Evolutionary conservation across 2,797 vertebrate genomes (phyloP).

Genomic region (Chaenodraco wilsoni): DNA sequence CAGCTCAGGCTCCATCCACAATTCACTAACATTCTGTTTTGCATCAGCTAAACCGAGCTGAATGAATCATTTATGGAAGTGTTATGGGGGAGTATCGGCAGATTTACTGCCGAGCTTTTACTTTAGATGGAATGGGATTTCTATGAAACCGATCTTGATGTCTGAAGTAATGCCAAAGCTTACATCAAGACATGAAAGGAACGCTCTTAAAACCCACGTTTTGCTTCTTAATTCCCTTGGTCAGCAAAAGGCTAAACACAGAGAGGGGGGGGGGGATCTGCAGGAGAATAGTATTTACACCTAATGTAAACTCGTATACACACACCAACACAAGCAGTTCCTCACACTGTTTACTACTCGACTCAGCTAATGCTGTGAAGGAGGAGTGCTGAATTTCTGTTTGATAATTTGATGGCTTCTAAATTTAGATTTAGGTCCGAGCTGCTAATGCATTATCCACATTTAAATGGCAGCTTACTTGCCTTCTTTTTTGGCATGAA

Average conservation of each 20-base stretch:
- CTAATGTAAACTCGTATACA: conserved; percentile 22
- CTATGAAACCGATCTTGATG: conserved; percentile 82
- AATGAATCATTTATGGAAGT: conserved; percentile 86
- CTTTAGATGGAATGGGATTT: conserved; percentile 83
- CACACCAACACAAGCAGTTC: conserved; percentile 4
- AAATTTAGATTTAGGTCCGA: conserved; percentile 15
- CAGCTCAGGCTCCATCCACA: conserved; percentile 69
- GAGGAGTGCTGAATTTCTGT: conserved; percentile 28
- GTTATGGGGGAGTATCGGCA: conserved; percentile 81
- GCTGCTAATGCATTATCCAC: conserved; percentile 15
- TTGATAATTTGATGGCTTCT: conserved; percentile 28
- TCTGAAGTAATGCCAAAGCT: conserved; percentile 84
- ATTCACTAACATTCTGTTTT: conserved; percentile 83
- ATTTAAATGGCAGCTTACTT: neutral
- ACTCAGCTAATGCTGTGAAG: conserved; percentile 39
- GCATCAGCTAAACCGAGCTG: conserved; percentile 84
- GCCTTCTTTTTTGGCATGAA: neutral
- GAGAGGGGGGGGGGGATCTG: conserved; percentile 12
- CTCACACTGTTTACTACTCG: conserved; percentile 33
- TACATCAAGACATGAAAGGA: conserved; percentile 83
- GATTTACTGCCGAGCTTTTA: conserved; percentile 84
- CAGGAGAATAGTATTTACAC: conserved; percentile 47
- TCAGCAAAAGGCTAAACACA: conserved; percentile 70
- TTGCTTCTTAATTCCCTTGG: conserved; percentile 80
- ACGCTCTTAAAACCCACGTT: conserved; percentile 77